Percentiles rank a stretch among this genome's conserved stretches.
phyloP scores from a whole-genome alignment of 2,888 invertebrate species.

The Cabera pusaria region DNA sequence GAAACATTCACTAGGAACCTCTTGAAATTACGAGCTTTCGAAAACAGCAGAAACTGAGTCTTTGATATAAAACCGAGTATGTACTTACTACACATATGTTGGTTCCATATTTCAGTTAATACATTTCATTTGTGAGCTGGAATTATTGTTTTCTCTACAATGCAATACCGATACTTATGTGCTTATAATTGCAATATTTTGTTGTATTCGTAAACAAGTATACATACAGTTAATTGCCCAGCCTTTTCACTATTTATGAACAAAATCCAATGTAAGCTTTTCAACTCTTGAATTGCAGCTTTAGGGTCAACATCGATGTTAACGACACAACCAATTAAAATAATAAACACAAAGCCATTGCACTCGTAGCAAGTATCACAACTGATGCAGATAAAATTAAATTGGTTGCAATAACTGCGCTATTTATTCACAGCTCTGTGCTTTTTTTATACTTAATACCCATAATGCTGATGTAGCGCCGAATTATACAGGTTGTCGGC shows the following conservation, averaged over 20 bases:
- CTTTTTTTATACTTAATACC: conserved; percentile 8
- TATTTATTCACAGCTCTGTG: conserved; percentile 8
- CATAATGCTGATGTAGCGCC: conserved; percentile 13
- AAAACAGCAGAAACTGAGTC: conserved; percentile 3
- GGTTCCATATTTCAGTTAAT: conserved; percentile 5
- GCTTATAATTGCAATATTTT: too few species aligned
- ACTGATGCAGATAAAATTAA: conserved; percentile 31
- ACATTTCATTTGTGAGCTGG: conserved; percentile 11
- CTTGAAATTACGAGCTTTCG: background rate
- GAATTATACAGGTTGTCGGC: conserved; percentile 8
- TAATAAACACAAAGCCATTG: conserved; percentile 38
- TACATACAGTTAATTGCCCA: too few species aligned
- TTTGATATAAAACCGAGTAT: conserved; percentile 5
- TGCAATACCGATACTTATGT: too few species aligned
- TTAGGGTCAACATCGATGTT: conserved; percentile 10
- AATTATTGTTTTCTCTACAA: conserved; percentile 14
- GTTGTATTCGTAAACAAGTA: too few species aligned
- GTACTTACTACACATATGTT: conserved; percentile 3
- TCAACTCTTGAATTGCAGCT: conserved; percentile 1
- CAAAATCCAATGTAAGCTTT: background rate
- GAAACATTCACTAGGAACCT: too few species aligned
- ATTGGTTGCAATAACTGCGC: conserved; percentile 30
- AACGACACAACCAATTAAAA: conserved; percentile 40
- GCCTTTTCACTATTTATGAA: too few species aligned
- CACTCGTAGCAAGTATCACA: conserved; percentile 20